phyloP scores from a whole-genome alignment of 2,888 invertebrate species.

The Rhabditoides inermis region DNA sequence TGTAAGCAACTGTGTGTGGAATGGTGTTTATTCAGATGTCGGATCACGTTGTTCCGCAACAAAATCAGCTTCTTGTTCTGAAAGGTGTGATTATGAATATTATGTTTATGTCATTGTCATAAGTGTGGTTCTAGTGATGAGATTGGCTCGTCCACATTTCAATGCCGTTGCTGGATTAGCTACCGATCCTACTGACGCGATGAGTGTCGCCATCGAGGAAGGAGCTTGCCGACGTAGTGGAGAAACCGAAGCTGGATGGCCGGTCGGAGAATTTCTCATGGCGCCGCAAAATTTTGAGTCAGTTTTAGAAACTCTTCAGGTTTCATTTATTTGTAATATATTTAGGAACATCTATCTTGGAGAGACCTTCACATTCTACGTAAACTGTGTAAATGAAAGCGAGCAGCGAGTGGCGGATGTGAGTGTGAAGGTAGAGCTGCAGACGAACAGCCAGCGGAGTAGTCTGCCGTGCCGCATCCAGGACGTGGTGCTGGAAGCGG shows the following conservation, averaged over 20 bases:
- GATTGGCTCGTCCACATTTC: conserved; percentile 81
- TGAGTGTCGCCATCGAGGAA: conserved; percentile 17
- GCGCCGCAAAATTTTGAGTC: conserved; percentile 91
- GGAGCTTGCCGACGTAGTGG: background rate
- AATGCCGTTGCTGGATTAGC: conserved; percentile 71
- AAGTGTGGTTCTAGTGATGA: conserved; percentile 65
- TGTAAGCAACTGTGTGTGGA: too few species aligned
- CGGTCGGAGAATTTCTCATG: conserved; percentile 79
- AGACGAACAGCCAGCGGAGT: conserved; percentile 79
- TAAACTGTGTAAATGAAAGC: conserved; percentile 92
- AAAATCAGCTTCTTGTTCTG: conserved; percentile 16
- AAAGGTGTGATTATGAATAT: conserved; percentile 15
- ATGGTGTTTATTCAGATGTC: too few species aligned
- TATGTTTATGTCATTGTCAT: background rate
- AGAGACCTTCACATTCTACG: conserved; percentile 93
- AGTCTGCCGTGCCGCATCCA: conserved; percentile 61
- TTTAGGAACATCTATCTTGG: conserved; percentile 84
- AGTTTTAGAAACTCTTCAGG: conserved; percentile 13
- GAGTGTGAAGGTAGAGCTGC: conserved; percentile 77
- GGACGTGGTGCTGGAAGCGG: conserved; percentile 62
- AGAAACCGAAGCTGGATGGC: conserved; percentile 49
- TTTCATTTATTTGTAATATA: background rate
- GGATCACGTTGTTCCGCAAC: background rate
- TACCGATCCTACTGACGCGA: conserved; percentile 61
- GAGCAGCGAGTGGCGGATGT: conserved; percentile 74